phyloP scores from a whole-genome alignment of 2,888 invertebrate genomes.

The Bombyx huttoni region DNA sequence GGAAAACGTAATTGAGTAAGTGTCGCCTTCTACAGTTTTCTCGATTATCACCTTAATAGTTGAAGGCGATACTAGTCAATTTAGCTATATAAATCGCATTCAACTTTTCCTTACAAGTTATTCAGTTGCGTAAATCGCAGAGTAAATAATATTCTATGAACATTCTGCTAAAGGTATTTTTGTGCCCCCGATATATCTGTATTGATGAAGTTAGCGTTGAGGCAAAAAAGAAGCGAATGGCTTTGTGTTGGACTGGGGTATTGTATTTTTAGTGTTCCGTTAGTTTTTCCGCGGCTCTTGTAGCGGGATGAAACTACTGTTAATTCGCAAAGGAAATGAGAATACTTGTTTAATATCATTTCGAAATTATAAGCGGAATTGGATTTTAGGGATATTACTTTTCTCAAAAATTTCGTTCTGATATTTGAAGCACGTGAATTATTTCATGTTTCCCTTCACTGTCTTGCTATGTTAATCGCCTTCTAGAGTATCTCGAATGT shows the following conservation, averaged over 20 bases:
- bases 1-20: too few species aligned
- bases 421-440: too few species aligned
- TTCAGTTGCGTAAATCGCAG: too few species aligned
- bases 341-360: not conserved
- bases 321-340: not conserved
- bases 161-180: not conserved
- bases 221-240: slow-evolving; percentile 6
- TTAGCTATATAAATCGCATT: too few species aligned
- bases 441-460: too few species aligned
- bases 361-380: not conserved
- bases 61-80: too few species aligned
- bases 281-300: not conserved
- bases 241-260: not conserved
- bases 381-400: not conserved
- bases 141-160: not conserved
- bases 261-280: not conserved
- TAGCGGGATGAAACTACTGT: not conserved
- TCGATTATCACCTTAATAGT: too few species aligned
- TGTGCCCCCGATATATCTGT: slow-evolving; percentile 10
- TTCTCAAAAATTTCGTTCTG: not conserved
- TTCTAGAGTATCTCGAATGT: too few species aligned
- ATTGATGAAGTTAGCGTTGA: slow-evolving; percentile 15
- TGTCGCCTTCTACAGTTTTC: too few species aligned
- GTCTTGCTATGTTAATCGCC: too few species aligned
- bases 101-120: too few species aligned